Evolutionary conservation across 2,888 invertebrate genomes (phyloP), one percentile per base, ranked within the genome.

Genomic region (Macroteleia sp.): DNA sequence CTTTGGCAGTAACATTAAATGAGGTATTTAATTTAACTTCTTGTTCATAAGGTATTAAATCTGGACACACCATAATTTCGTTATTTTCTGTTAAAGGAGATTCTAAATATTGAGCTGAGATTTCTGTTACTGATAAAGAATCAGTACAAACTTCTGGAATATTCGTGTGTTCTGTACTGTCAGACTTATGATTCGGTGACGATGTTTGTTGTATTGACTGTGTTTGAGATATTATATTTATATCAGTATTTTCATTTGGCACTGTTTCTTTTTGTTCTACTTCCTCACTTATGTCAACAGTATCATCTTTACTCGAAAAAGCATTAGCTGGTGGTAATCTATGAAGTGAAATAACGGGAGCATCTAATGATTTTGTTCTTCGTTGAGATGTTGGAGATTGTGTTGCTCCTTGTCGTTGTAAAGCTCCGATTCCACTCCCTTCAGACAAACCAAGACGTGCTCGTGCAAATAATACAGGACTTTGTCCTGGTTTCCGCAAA

Each of bases 301-400:
- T 97, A 88, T 97, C 97, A 88, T 97, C 97, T 91, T 97, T 97
- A 19, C 96, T 96, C 1, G 97, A 97, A 89, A 97, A 96, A 0
- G 97, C 96, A 91, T 96, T 96, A 90, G 96, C 94, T 5, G 96
- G 95, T 12, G 97, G 97, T 39, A 97, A 91, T 85, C 95, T 93
- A 89, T 95, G 96, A 25, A 97, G 91, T 16, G 96, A 95, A 85
- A 97, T 96, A 17, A 97, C 95, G 0, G 97, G 96, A 1, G 96
- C 95, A 85, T 97, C 97, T 80, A 97, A 92, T 71, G 97, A 97
- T 91, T 97, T 96, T 0, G 97, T 95, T 83, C 96, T 93, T 56
- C 97, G 93, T 62, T 95, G 95, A 2, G 95, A 92, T 5, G 95
- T 94, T 2, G 96, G 96, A 0, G 96, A 96, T 83, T 94, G 95